A percentile compares a stretch with the other conserved stretches of the same genome.
These are phyloP conservation scores for Deroplatys truncata DNA, from an alignment of 2,888 invertebrate species.

Conservation along the genomic window DNA sequence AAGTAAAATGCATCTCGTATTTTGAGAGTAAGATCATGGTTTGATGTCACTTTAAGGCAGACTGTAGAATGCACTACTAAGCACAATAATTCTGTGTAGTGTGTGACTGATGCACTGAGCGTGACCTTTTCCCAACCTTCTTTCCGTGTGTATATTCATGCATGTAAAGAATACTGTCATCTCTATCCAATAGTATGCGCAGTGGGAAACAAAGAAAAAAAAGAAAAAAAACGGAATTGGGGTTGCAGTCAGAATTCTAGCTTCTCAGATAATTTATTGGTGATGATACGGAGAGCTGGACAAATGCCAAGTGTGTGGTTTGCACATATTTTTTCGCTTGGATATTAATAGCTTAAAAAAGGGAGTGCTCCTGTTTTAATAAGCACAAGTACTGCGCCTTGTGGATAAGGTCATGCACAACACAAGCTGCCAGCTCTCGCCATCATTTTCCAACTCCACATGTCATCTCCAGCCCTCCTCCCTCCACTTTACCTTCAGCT, in stretches of 20 bases:
- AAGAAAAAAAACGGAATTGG: neutral
- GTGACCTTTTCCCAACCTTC: neutral
- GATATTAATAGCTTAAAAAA: neutral
- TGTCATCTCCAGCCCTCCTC: neutral
- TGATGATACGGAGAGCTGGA: neutral
- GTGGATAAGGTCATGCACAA: neutral
- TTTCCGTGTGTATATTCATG: neutral
- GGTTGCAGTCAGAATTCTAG: neutral
- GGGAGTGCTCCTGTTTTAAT: neutral
- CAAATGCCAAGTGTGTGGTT: neutral
- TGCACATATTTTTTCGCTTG: neutral
- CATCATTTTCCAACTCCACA: neutral
- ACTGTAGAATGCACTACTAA: too few species aligned
- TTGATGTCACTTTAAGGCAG: too few species aligned
- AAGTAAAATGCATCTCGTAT: too few species aligned
- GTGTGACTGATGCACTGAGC: neutral
- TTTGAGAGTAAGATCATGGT: too few species aligned
- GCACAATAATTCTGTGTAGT: neutral
- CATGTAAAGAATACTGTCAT: neutral
- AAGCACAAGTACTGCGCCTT: neutral
- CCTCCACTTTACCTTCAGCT: neutral
- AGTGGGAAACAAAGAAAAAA: neutral
- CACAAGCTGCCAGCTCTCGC: neutral
- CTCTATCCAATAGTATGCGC: neutral
- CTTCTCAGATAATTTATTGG: neutral